A percentile compares a stretch with the other conserved stretches of the same genome.
Evolutionary conservation across 2,888 invertebrate species (phyloP).

Genomic region (Phrixothrix hirtus): DNA sequence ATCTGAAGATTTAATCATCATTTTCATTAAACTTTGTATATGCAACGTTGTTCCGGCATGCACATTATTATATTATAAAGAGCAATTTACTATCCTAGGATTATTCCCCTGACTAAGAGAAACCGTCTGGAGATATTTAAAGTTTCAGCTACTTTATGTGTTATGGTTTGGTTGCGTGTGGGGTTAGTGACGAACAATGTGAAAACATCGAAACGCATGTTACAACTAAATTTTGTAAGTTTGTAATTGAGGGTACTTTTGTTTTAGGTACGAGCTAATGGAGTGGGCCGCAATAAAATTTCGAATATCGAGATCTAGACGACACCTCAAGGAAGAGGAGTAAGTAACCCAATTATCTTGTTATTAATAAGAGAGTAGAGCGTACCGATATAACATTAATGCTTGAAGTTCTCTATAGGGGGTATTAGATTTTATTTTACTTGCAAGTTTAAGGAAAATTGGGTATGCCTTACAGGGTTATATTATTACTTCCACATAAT

Average conservation of each 20-base stretch:
- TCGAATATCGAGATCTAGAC: constrained; percentile 10
- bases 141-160: no score
- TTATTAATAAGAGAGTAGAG: constrained; percentile 17
- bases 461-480: constrained; percentile 4
- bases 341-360: constrained; percentile 22
- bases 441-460: constrained; percentile 9
- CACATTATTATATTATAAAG: no score
- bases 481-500: constrained; percentile 10
- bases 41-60: no score
- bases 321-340: constrained; percentile 20
- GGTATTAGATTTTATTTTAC: constrained; percentile 16
- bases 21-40: no score
- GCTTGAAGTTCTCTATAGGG: constrained; percentile 10
- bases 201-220: neutral
- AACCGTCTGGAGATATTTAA: no score
- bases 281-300: constrained; percentile 15
- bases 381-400: constrained; percentile 12
- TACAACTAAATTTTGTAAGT: no score
- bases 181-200: no score
- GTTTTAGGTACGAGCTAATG: constrained; percentile 15
- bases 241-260: neutral
- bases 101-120: no score
- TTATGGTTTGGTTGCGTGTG: no score
- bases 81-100: no score
- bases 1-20: no score